Conservation (phyloP, 2,797 vertebrate species). For the Schizopygopsis pylzovi region DNA sequence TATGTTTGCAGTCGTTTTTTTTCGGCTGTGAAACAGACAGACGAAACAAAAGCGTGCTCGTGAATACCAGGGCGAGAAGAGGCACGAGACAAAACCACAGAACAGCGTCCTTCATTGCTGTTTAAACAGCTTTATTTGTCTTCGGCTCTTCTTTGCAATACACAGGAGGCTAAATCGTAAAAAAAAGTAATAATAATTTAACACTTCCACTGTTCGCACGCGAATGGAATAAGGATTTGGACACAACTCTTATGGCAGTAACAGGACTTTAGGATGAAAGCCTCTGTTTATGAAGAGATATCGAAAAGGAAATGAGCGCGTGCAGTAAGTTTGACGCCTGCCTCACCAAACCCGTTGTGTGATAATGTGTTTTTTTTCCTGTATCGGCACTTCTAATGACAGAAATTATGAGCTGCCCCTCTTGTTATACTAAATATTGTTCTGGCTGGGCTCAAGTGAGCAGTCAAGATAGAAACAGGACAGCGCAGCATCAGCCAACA, state of each 20-base stretch:
- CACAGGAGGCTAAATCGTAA: neutral
- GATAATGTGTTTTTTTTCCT: neutral
- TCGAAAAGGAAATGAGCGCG: neutral
- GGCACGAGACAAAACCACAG: slow-evolving; percentile 5
- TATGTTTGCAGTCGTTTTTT: slow-evolving; percentile 16
- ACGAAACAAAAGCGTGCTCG: slow-evolving; percentile 36
- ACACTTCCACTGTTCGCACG: neutral
- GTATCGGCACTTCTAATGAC: neutral
- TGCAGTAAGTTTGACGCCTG: slow-evolving; percentile 7
- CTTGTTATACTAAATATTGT: neutral
- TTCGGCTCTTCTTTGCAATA: neutral
- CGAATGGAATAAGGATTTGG: neutral
- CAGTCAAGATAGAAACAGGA: slow-evolving; percentile 14
- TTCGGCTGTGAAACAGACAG: neutral
- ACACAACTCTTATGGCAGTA: neutral
- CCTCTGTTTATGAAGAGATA: neutral
- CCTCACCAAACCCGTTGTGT: neutral
- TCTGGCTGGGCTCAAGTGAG: slow-evolving; percentile 4
- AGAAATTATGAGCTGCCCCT: neutral
- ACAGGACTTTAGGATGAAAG: slow-evolving; percentile 14
- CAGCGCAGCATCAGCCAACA: neutral
- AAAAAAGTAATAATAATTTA: neutral
- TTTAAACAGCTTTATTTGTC: neutral
- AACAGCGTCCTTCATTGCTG: neutral
- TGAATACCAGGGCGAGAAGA: slow-evolving; percentile 16